Conservation (phyloP, 1,140 invertebrate genomes). For the Drosophila murphyi region DNA sequence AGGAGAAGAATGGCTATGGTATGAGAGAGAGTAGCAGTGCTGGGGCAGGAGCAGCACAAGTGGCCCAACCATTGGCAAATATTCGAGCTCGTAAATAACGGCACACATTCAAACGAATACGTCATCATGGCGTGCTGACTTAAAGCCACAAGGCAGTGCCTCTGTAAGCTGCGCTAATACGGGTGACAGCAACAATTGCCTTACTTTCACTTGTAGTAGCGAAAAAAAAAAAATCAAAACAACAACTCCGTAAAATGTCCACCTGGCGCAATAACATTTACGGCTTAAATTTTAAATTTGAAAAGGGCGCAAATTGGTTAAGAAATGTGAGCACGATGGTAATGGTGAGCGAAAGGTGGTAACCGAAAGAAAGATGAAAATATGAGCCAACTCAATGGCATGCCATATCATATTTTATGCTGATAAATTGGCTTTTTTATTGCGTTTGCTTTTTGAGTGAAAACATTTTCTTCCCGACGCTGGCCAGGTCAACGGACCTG, state of each 20-base stretch:
- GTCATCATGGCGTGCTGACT: conserved; percentile 34
- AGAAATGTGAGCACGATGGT: conserved; percentile 7
- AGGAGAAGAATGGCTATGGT: conserved; percentile 6
- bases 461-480: conserved; percentile 72
- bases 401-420: conserved; percentile 83
- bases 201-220: conserved; percentile 28
- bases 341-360: conserved; percentile 10
- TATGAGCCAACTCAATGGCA: conserved; percentile 78
- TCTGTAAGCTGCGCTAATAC: conserved; percentile 71
- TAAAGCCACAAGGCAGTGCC: conserved; percentile 60
- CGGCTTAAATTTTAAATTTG: conserved; percentile 68
- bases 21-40: conserved; percentile 8
- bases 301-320: conserved; percentile 62
- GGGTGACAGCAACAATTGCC: conserved; percentile 69
- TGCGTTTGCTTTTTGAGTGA: conserved; percentile 83
- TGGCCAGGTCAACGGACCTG: conserved; percentile 72
- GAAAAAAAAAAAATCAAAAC: neutral
- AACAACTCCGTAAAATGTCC: conserved; percentile 21
- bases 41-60: conserved; percentile 35
- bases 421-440: conserved; percentile 83
- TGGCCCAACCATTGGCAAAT: conserved; percentile 65
- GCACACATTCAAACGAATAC: conserved; percentile 54
- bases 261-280: conserved; percentile 50
- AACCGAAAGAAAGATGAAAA: conserved; percentile 40
- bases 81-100: conserved; percentile 62